Conservation (phyloP, 2,888 invertebrate species). For the Cantharis lateralis region DNA sequence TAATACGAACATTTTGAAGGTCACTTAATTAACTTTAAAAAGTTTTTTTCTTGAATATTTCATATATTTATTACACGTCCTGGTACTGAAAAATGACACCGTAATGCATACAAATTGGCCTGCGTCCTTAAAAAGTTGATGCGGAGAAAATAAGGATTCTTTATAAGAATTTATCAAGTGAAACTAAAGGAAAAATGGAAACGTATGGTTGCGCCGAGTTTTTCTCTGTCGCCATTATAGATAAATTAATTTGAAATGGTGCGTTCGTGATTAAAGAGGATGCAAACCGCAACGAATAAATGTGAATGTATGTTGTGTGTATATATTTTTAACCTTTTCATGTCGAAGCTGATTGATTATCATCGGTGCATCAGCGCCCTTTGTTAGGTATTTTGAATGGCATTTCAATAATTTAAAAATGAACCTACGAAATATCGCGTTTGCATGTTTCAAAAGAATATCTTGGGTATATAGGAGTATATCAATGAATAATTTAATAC, state of each 20-base stretch:
- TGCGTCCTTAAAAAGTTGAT: conserved; percentile 8
- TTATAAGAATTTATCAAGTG: neutral
- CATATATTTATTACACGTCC: conserved; percentile 17
- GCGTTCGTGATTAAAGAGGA: neutral
- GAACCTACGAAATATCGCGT: conserved; percentile 6
- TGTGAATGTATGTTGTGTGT: neutral
- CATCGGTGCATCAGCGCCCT: neutral
- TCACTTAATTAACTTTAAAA: neutral
- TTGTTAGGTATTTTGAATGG: conserved; percentile 6
- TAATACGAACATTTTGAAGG: conserved; percentile 5
- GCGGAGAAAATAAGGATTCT: neutral
- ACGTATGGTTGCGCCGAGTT: neutral
- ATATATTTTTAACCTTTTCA: conserved; percentile 13
- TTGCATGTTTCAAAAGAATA: conserved; percentile 10
- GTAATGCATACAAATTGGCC: conserved; percentile 23
- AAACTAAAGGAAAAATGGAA: neutral
- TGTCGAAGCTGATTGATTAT: conserved; percentile 19
- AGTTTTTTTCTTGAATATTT: conserved; percentile 4
- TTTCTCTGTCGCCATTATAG: neutral
- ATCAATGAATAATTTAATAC: conserved; percentile 14
- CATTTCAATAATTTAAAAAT: conserved; percentile 10
- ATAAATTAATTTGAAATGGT: neutral
- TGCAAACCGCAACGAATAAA: neutral
- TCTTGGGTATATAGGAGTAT: conserved; percentile 8
- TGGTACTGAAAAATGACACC: conserved; percentile 18